These are phyloP conservation scores for Thripadectes ignobilis DNA, from an alignment of 2,797 vertebrate species.

Conservation along the genomic window DNA sequence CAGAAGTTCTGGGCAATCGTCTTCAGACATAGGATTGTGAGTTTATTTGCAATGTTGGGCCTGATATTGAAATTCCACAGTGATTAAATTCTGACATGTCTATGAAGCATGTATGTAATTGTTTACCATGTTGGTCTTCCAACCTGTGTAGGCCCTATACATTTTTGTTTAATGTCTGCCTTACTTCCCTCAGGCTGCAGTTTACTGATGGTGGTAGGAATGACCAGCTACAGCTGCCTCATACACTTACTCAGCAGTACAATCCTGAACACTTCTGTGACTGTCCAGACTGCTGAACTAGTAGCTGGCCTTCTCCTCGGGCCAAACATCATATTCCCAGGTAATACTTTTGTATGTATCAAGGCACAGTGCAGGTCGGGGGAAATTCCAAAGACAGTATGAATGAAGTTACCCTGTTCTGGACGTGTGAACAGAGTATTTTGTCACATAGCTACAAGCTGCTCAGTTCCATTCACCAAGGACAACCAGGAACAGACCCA, in stretches of 20 bases:
- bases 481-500: neutral
- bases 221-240: neutral
- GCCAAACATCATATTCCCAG: neutral
- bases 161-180: neutral
- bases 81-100: neutral
- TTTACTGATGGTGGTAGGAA: neutral
- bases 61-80: neutral
- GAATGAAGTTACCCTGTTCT: neutral
- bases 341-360: neutral
- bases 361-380: neutral
- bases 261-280: neutral
- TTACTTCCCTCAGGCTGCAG: neutral
- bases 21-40: neutral
- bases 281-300: neutral
- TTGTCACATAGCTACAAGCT: neutral
- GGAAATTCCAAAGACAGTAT: neutral
- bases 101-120: neutral
- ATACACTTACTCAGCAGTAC: neutral
- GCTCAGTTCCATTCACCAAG: neutral
- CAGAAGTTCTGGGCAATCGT: neutral
- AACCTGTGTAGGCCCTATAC: neutral
- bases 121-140: neutral
- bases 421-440: neutral
- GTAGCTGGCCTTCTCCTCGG: neutral
- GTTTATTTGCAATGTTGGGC: neutral